Base-by-base conservation (phyloP, 2,888 invertebrate genomes). In the Argynnis bischoffii region DNA sequence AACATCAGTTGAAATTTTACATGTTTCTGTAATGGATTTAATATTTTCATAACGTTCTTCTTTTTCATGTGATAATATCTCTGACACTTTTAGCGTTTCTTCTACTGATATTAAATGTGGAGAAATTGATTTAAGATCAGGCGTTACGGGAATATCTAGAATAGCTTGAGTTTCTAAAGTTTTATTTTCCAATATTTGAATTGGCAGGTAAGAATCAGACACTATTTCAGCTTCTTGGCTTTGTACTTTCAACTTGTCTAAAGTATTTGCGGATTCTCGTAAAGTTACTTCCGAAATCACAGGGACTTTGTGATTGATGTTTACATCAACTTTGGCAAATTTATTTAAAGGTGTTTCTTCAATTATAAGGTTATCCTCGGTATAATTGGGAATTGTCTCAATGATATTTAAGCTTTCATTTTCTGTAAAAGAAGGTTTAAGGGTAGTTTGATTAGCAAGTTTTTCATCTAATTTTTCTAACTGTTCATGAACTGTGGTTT, bases 401-500 rank as follows among this genome's bases (percentile, higher is more conserved):
- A 93, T 94, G 15, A 96, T 87, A 77, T 93, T 93, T 56, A 96
- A 74, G 74, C 95, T 87, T 95, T 93, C 78, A 86, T 93, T 91
- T 90, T 94, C 80, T 87, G 93, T 82, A 93, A 94, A 90, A 46
- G 94, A 78, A 64, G 90, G 85, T 8, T 90, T 92, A 31, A 95
- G 95, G 68, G 83, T 83, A 70, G 93, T 94, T 15, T 77, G 74
- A 35, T 94, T 79, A 4, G 92, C 85, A 85, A 95, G 94, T 73
- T 90, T 93, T 78, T 95, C 94, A 18, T 89, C 78, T 50, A 94
- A 85, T 46, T 88, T 83, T 78, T 85, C 86, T 70, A 93, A 76
- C 71, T 93, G 92, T 83, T 96, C 96, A 67, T 88, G 80, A 35
- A 86, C 79, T 55, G 82, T 84, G 1, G 86, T 85, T 83, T 92